Conservation (phyloP, 2,888 invertebrate genomes). For the Drosophila rubida region DNA sequence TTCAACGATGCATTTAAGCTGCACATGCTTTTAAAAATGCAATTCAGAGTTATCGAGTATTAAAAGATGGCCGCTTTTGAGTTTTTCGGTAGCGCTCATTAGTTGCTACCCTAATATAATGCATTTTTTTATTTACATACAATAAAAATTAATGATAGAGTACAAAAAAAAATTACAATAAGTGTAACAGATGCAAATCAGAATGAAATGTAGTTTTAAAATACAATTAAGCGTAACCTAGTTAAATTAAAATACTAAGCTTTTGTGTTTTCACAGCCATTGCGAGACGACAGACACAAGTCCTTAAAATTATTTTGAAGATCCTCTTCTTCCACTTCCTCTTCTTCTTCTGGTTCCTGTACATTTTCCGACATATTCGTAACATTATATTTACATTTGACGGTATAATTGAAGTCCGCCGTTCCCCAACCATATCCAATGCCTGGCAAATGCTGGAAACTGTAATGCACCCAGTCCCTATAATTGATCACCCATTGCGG, state of each 20-base stretch:
- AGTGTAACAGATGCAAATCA: slow-evolving; percentile 1
- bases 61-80: too few relatives aligned
- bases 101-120: slow-evolving; percentile 15
- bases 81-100: neutral
- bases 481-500: slow-evolving; percentile 54
- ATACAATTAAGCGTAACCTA: slow-evolving; percentile 5
- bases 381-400: slow-evolving; percentile 1
- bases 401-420: slow-evolving; percentile 5
- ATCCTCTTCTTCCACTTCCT: slow-evolving; percentile 1
- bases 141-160: slow-evolving; percentile 5
- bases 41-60: too few relatives aligned
- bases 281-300: slow-evolving; percentile 8
- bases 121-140: slow-evolving; percentile 35
- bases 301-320: slow-evolving; percentile 2
- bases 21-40: too few relatives aligned
- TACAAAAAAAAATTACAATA: slow-evolving; percentile 9
- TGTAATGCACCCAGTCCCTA: slow-evolving; percentile 57
- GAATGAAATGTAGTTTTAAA: slow-evolving; percentile 12
- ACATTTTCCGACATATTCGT: slow-evolving; percentile 6
- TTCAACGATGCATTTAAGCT: too few relatives aligned
- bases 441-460: slow-evolving; percentile 46
- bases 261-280: slow-evolving; percentile 9
- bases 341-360: neutral
- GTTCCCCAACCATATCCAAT: neutral
- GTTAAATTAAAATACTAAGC: slow-evolving; percentile 15